Base-by-base conservation (phyloP, 2,888 invertebrate species). In the Blastobasis adustella region DNA sequence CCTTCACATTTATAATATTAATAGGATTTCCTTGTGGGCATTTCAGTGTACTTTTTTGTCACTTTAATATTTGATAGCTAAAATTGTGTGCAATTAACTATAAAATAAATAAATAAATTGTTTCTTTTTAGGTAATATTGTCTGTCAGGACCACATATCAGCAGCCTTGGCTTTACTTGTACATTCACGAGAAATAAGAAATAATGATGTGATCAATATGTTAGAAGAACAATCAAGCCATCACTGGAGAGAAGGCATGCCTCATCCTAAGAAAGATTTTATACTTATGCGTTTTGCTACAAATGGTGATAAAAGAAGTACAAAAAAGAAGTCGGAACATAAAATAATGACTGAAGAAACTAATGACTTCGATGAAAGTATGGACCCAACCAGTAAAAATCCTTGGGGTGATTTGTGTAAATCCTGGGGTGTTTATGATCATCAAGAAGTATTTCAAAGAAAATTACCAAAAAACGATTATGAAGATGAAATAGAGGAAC, bases 231-330 rank as follows among this genome's bases (percentile, higher is more conserved):
- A 76, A 62, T 95, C 95, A 10, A 91, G 92, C 45, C 94, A 95
- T 43, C 90, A 91, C 65, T 96, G 95, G 95, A 85, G 95, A 58
- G 90, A 94, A 72, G 95, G 95, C 4, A 78, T 90, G 55, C 88
- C 91, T 47, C 91, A 91, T 73, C 82, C 90, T 5, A 93, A 92
- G 72, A 90, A 92, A 37, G 92, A 93, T 68, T 90, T 90, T 57
- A 89, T 96, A 61, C 85, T 95, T 52, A 81, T 96, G 67, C 85
- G 96, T 57, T 96, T 94, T 88, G 93, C 95, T 38, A 93, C 92
- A 53, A 91, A 90, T 75, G 90, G 92, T 63, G 96, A 96, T 71
- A 93, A 92, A 65, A 94, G 79, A 67, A 68, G 91, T 88, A 76
- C 91, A 88, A 77, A 92, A 54, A 73, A 42, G 39, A 51, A 72